Conservation (phyloP, 2,888 invertebrate species). For the Tipula confusa region DNA sequence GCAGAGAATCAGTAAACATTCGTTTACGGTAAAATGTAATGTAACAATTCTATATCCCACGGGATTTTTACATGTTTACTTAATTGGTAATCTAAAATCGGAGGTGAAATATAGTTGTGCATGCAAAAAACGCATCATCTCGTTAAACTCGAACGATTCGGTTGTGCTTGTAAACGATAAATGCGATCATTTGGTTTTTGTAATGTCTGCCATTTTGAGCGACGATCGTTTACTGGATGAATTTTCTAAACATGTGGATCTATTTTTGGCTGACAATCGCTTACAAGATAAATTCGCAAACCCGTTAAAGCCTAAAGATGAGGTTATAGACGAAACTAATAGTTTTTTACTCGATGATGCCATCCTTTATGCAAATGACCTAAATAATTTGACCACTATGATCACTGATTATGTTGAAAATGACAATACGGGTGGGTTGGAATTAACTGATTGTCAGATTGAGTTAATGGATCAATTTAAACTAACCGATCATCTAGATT, state of each 20-base stretch:
- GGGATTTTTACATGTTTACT: constrained; percentile 44
- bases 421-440: constrained; percentile 39
- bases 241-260: constrained; percentile 33
- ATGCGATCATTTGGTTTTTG: constrained; percentile 47
- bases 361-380: background rate
- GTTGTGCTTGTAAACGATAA: constrained; percentile 46
- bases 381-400: background rate
- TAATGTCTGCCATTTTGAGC: constrained; percentile 45
- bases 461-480: constrained; percentile 48
- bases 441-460: constrained; percentile 46
- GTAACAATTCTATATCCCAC: constrained; percentile 44
- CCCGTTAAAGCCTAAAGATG: background rate
- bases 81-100: constrained; percentile 28
- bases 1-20: constrained; percentile 43
- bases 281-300: background rate
- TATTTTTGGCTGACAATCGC: background rate
- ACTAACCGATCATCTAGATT: constrained; percentile 45
- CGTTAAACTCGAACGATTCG: constrained; percentile 41
- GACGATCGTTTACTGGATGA: constrained; percentile 37
- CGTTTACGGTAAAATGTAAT: constrained; percentile 46
- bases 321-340: background rate
- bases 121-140: constrained; percentile 46
- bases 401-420: constrained; percentile 35
- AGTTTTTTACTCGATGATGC: background rate
- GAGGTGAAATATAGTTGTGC: constrained; percentile 41